These are phyloP conservation scores for Blastobasis adustella DNA, from an alignment of 2,888 invertebrate genomes.

Conservation along the genomic window DNA sequence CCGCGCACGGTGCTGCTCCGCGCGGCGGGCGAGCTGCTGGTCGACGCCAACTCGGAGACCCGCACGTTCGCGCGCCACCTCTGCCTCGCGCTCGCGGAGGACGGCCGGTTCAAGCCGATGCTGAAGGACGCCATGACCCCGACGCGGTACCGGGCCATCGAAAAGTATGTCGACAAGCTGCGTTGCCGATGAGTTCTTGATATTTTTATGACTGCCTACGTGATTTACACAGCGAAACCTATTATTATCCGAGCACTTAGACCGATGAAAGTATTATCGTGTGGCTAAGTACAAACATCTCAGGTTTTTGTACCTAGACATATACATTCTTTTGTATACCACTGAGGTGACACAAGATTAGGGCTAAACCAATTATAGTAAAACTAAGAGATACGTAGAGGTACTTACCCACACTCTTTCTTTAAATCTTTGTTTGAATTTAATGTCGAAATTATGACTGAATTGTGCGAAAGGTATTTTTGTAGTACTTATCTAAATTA, in stretches of 20 bases:
- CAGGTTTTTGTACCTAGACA: no score
- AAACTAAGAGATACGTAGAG: no score
- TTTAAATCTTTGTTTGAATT: no score
- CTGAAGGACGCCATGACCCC: conserved; percentile 87
- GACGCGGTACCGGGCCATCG: conserved; percentile 86
- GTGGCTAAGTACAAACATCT: no score
- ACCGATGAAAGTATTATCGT: no score
- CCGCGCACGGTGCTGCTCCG: conserved; percentile 85
- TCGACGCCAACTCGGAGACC: conserved; percentile 91
- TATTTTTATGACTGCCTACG: no score
- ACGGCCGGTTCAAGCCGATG: conserved; percentile 83
- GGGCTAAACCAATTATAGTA: no score
- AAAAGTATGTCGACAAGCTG: conserved; percentile 83
- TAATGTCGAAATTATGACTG: conserved; percentile 32
- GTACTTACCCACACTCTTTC: no score
- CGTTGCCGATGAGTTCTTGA: conserved; percentile 34
- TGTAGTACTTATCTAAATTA: conserved; percentile 28
- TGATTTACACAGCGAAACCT: no score
- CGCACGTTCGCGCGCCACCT: conserved; percentile 87
- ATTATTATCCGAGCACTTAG: no score
- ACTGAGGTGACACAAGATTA: no score
- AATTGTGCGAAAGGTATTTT: conserved; percentile 62
- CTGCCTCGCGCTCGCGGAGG: conserved; percentile 81
- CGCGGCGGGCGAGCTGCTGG: conserved; percentile 87
- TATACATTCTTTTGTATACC: no score